Conservation (phyloP, 2,888 invertebrate genomes). For the Myopa testacea region DNA sequence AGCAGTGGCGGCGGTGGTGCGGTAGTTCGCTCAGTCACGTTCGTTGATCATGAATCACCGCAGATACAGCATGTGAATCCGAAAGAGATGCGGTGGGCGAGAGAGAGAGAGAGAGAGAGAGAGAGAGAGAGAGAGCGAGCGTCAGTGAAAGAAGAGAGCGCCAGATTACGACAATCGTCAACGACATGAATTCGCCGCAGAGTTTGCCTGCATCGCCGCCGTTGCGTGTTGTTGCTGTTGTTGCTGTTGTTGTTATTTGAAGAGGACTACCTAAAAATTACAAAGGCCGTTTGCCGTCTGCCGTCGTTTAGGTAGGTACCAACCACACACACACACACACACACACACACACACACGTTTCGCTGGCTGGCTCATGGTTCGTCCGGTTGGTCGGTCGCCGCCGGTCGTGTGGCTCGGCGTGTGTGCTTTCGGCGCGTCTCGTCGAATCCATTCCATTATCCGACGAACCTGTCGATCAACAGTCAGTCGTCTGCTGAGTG, state of each 20-base stretch:
- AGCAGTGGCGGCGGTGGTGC: background rate
- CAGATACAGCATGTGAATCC: conserved; percentile 21
- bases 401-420: conserved; percentile 51
- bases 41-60: conserved; percentile 59
- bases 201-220: conserved; percentile 7
- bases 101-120: background rate
- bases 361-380: conserved; percentile 45
- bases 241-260: conserved; percentile 33
- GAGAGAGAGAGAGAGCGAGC: conserved; percentile 17
- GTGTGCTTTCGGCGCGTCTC: conserved; percentile 49
- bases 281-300: conserved; percentile 46
- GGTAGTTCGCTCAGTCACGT: conserved; percentile 49
- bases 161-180: background rate
- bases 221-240: conserved; percentile 27
- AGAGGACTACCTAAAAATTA: conserved; percentile 36
- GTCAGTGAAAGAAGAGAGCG: background rate
- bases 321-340: background rate
- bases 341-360: too few relatives aligned
- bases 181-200: conserved; percentile 31
- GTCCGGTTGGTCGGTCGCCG: conserved; percentile 45
- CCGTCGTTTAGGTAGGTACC: conserved; percentile 41
- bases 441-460: conserved; percentile 57
- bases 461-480: conserved; percentile 66
- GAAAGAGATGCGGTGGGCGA: background rate
- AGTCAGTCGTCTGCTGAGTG: conserved; percentile 63